A percentile compares a stretch with the other conserved stretches of the same genome.
phyloP scores from a whole-genome alignment of 1,140 invertebrate species.

The Drosophila hydei region DNA sequence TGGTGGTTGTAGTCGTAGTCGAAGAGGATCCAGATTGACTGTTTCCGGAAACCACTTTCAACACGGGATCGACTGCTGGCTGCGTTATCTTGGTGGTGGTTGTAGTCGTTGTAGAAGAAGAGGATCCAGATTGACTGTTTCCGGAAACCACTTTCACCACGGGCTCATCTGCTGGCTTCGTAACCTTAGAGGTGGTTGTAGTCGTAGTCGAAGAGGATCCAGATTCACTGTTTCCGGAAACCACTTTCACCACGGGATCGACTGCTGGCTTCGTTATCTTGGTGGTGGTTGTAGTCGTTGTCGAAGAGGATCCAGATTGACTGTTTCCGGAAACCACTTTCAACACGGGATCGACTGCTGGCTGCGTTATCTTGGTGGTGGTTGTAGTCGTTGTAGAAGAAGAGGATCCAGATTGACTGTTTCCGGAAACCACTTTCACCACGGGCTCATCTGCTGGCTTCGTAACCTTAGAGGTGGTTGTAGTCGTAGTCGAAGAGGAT shows the following conservation, averaged over 20 bases:
- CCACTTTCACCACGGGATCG: not conserved
- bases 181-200: not conserved
- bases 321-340: not conserved
- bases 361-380: not conserved
- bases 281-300: conserved; percentile 3
- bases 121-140: conserved; percentile 2
- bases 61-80: too few species aligned
- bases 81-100: too few species aligned
- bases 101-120: too few species aligned
- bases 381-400: not conserved
- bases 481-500: not conserved
- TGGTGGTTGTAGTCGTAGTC: too few species aligned
- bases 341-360: not conserved
- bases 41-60: not conserved
- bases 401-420: not conserved
- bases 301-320: conserved; percentile 3
- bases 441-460: too few species aligned
- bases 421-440: too few species aligned
- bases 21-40: too few species aligned
- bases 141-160: conserved; percentile 1
- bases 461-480: too few species aligned
- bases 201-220: not conserved
- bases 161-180: not conserved
- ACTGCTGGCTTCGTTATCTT: not conserved
- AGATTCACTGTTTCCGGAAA: not conserved